Conservation (phyloP, 2,888 invertebrate species). For the Adelphocoris suturalis region DNA sequence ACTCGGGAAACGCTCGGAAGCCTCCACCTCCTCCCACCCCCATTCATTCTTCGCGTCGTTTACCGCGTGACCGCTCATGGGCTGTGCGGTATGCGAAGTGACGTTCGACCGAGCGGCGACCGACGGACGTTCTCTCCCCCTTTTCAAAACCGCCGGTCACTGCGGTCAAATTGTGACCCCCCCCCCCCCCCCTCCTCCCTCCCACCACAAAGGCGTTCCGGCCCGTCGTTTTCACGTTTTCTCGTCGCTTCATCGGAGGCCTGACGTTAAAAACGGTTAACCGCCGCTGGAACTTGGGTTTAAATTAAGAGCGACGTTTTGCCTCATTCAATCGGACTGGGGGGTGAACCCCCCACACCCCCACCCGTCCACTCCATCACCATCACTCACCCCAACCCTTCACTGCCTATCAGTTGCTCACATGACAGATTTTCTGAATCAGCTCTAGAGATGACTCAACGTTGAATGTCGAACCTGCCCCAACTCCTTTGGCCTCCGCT, state of each 20-base stretch:
- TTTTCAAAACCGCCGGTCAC: neutral
- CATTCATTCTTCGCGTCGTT: neutral
- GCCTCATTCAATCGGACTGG: neutral
- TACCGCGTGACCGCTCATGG: neutral
- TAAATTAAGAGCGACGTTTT: conserved; percentile 24
- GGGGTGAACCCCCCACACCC: neutral
- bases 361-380: too few species aligned
- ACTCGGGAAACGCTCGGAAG: neutral
- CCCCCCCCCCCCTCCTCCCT: neutral
- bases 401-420: too few species aligned
- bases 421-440: too few species aligned
- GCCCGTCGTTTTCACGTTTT: neutral
- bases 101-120: neutral
- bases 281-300: conserved; percentile 8
- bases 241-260: neutral
- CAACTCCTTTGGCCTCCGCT: too few species aligned
- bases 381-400: too few species aligned
- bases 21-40: neutral
- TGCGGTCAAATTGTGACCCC: neutral
- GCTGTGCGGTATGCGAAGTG: neutral
- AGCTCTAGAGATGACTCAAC: too few species aligned
- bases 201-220: neutral
- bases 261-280: conserved; percentile 7
- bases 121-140: neutral
- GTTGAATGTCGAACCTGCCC: too few species aligned